Base-by-base conservation (phyloP, 2,797 vertebrate species). In the Centropyge bicolor region DNA sequence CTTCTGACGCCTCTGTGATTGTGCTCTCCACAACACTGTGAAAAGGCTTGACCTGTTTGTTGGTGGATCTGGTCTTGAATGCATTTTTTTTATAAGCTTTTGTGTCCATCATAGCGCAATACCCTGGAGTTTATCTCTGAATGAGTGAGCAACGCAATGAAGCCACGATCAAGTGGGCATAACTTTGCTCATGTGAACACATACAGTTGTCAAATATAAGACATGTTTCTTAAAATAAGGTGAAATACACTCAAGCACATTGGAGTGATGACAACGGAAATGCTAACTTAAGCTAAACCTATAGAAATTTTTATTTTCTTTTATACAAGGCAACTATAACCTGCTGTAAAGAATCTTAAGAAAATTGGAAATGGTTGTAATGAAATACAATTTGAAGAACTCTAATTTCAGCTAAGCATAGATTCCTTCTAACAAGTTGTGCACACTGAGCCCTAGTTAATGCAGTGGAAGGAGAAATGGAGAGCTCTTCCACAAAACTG, bases 11-110 rank as follows among this genome's bases (percentile, higher is more conserved):
- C 86, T 89, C 88, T 90, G 92, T 87, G 90, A 93, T 90, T 91
- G 90, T 90, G 89, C 91, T 92, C 88, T 88, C 88, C 80, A 79
- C 86, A 89, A 85, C 74, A 81, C 85, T 78, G 72, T 71, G 88
- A 88, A 89, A 89, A 91, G 89, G 89, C 92, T 88, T 86, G 88
- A 92, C 92, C 90, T 90, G 93, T 91, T 91, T 90, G 90, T 90
- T 82, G 88, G 86, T 87, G 84, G 64, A 88, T 91, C 87, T 86
- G 86, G 80, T 83, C 84, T 81, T 80, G 70, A 89, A 89, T 86
- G 71, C 57, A 62, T 88, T 89, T 80, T 64, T 70, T 24, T 68
- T 51, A 55, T 63, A 78, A 76, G 74, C 71, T 52, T 78, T 84
- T 89, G 74, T 85, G 71, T 63, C 80, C 70, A 72, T 82, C 71